Conservation (phyloP, 1,140 invertebrate species). For the Heliconius congener region DNA sequence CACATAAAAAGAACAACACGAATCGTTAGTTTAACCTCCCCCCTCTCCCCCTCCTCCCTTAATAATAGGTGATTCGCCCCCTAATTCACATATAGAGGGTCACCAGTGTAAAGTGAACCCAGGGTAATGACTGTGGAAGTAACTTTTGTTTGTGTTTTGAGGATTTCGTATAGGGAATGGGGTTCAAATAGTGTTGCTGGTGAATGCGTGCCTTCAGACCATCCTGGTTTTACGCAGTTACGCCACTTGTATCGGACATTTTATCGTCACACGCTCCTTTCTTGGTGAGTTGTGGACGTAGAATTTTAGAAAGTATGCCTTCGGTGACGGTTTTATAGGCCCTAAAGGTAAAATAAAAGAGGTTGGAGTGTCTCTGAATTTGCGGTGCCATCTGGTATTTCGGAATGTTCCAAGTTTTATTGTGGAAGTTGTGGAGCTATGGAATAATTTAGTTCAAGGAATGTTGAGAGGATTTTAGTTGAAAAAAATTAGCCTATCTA, state of each 20-base stretch:
- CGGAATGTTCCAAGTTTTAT: conserved; percentile 41
- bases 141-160: conserved; percentile 19
- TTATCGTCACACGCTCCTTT: conserved; percentile 73
- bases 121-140: conserved; percentile 39
- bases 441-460: conserved; percentile 18
- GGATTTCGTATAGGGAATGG: conserved; percentile 32
- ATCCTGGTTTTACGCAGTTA: conserved; percentile 57
- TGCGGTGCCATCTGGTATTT: conserved; percentile 56
- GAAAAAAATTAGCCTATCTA: neutral
- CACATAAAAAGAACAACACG: conserved; percentile 74
- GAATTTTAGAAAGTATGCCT: conserved; percentile 68
- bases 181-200: conserved; percentile 49
- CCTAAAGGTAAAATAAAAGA: conserved; percentile 66
- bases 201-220: conserved; percentile 66
- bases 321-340: conserved; percentile 70
- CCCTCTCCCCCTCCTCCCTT: conserved; percentile 58
- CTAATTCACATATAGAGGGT: conserved; percentile 53
- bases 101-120: conserved; percentile 53
- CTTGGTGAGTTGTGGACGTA: conserved; percentile 62
- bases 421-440: conserved; percentile 34
- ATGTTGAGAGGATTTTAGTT: neutral
- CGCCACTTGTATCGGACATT: conserved; percentile 74
- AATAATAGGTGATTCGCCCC: conserved; percentile 72
- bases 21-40: conserved; percentile 70
- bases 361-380: conserved; percentile 67